Evolutionary conservation across 2,797 vertebrate species (phyloP), one percentile per base, ranked within the genome.

Genomic region (Enteromius afrohamiltoni): DNA sequence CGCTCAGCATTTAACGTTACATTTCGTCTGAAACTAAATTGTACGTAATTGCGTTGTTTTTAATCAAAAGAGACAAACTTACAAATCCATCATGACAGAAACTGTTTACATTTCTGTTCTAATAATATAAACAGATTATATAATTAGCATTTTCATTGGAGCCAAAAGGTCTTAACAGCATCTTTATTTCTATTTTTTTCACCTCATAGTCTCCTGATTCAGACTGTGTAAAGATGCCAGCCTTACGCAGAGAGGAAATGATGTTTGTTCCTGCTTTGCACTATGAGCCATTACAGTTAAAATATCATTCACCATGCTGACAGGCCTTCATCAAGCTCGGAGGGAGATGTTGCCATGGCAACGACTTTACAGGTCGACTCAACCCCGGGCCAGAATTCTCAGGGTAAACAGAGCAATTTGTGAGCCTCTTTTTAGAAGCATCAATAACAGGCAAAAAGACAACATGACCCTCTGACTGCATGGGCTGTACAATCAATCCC

Each of bases 311-410:
- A 74, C 76, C 5, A 51, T 16, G 51, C 70, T 83, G 60, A 73
- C 45, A 84, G 76, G 85, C 76, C 79, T 67, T 80, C 53, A 68
- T 71, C 79, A 85, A 70, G 64, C 82, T 60, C 53, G 19, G 79
- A n/a, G 81, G 75, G 80, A 82, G 88, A 80, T 31, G 86, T 90
- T 90, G 80, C 90, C 87, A 86, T 86, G 87, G 87, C 55, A 86
- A 84, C 86, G 42, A 83, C 82, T 74, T 83, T 37, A 71, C 82
- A 71, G 85, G 83, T 88, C 77, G 79, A 58, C 80, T 86, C 76
- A 73, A 83, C 81, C 70, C 77, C 60, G 55, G 82, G 82, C 86
- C 80, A 71, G 83, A 88, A 88, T 85, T 84, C 88, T 85, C 75
- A 83, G 88, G 83, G 84, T 79, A 85, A 85, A 86, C 79, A 60